A percentile compares a stretch with the other conserved stretches of the same genome.
Conservation (phyloP, 2,113 vertebrate genomes). For the Sarotherodon lohbergeri region DNA sequence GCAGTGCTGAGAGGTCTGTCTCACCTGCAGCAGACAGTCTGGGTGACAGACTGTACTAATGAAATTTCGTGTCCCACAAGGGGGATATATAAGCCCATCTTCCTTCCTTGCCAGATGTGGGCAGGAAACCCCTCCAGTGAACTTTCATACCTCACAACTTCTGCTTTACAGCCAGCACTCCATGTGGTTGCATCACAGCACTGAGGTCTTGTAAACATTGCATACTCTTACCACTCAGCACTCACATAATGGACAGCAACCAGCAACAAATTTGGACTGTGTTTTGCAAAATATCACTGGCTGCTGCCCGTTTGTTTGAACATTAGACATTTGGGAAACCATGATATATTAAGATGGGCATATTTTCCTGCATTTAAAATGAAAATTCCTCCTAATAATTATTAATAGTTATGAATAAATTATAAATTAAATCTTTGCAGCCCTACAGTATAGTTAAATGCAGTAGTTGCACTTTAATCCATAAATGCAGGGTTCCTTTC, state of each 20-base stretch:
- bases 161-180: background rate
- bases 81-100: constrained; percentile 16
- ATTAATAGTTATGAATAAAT: background rate
- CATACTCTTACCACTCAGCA: background rate
- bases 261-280: background rate
- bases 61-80: constrained; percentile 29
- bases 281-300: background rate
- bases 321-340: background rate
- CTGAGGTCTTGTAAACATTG: background rate
- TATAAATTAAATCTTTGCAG: background rate
- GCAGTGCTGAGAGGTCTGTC: constrained; percentile 1
- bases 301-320: background rate
- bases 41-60: constrained; percentile 27
- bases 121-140: constrained; percentile 30
- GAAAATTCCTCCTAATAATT: background rate
- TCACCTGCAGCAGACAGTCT: constrained; percentile 58
- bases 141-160: constrained; percentile 11
- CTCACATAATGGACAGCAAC: background rate
- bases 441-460: background rate
- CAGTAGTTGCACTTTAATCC: background rate
- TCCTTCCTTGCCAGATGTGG: constrained; percentile 51
- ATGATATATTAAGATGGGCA: background rate
- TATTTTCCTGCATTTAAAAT: background rate
- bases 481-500: background rate
- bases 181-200: background rate